Percentiles rank a stretch among this genome's conserved stretches.
Evolutionary conservation across 2,888 invertebrate species (phyloP).

Genomic region (Pardosa pseudoannulata): DNA sequence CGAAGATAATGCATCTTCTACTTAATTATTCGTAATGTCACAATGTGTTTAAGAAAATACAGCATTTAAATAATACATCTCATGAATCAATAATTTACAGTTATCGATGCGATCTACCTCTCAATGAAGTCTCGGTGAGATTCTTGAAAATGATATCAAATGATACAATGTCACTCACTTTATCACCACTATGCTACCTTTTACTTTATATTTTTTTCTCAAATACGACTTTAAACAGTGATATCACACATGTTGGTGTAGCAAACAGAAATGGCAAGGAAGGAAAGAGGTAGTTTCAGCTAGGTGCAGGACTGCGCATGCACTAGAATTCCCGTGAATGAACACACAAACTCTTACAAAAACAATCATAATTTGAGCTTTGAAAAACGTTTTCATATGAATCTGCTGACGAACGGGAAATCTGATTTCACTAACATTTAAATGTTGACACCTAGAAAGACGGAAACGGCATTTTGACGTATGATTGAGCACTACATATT

Average conservation of each 20-base stretch:
- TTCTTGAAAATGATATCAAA: conserved; percentile 16
- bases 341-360: too few relatives aligned
- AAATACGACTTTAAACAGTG: conserved; percentile 1
- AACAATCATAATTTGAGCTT: too few relatives aligned
- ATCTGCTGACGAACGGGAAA: too few relatives aligned
- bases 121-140: conserved; percentile 40
- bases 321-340: too few relatives aligned
- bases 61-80: conserved; percentile 58
- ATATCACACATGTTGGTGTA: conserved; percentile 11
- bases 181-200: background rate
- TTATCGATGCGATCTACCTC: conserved; percentile 62
- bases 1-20: conserved; percentile 59
- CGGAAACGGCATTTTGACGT: too few relatives aligned
- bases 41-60: conserved; percentile 57
- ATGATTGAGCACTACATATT: too few relatives aligned
- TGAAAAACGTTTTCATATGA: too few relatives aligned
- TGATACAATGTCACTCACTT: background rate
- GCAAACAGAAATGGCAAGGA: background rate
- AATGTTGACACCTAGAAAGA: too few relatives aligned
- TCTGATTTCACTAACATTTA: too few relatives aligned
- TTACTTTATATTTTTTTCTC: too few relatives aligned
- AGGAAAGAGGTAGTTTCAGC: background rate
- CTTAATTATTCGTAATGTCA: conserved; percentile 32
- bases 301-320: background rate
- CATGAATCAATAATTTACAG: conserved; percentile 44